These are phyloP conservation scores for Anguilla obscura DNA, from an alignment of 2,797 vertebrate genomes.

Conservation along the genomic window DNA sequence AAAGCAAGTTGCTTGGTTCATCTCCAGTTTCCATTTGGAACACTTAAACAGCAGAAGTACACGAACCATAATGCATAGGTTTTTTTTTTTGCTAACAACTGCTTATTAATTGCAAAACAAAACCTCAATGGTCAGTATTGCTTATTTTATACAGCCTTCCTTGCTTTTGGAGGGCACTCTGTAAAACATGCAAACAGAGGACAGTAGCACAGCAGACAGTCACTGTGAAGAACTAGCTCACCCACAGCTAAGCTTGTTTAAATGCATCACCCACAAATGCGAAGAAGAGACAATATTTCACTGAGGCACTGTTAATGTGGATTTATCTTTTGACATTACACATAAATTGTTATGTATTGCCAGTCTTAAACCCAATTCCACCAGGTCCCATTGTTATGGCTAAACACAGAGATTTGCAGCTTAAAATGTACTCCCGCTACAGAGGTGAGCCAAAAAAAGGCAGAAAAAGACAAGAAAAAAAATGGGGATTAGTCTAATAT, in stretches of 20 bases:
- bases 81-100: too few relatives aligned
- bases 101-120: too few relatives aligned
- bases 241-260: neutral
- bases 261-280: neutral
- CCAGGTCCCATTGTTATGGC: conserved; percentile 24
- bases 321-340: conserved; percentile 11
- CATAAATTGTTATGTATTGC: neutral
- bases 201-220: neutral
- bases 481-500: conserved; percentile 44
- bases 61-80: too few relatives aligned
- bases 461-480: neutral
- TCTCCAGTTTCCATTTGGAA: too few relatives aligned
- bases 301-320: neutral
- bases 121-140: too few relatives aligned
- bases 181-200: neutral
- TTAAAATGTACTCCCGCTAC: conserved; percentile 45
- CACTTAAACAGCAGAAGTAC: too few relatives aligned
- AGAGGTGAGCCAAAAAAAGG: conserved; percentile 39
- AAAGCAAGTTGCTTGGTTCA: too few relatives aligned
- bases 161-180: too few relatives aligned
- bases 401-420: conserved; percentile 45
- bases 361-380: conserved; percentile 31
- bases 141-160: too few relatives aligned
- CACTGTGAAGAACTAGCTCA: neutral
- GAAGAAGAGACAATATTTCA: neutral